Base-by-base conservation (phyloP, 2,113 vertebrate genomes). In the Psophia crepitans region DNA sequence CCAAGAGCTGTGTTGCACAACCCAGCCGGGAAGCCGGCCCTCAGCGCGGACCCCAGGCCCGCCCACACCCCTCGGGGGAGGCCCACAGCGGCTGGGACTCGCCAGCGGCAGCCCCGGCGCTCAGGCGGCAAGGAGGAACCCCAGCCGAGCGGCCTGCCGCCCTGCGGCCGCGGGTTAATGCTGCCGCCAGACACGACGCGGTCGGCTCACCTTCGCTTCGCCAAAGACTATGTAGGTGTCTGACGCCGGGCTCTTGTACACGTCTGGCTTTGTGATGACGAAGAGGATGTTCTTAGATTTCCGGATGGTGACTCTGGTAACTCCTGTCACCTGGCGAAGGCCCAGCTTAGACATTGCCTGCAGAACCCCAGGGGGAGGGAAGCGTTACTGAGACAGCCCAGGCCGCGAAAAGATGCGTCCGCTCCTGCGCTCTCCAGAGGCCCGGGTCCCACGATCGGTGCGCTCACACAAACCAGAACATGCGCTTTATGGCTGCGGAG, bases 231-330 rank as follows among this genome's bases (percentile, higher is more conserved):
- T 99, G 96, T 99, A 99, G 80, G 99, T 99, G 98, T 99, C 99
- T 96, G 99, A 99, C 5, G 99, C 99, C 0, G 99, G 99, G 96
- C 99, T 99, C 98, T 99, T 99, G 97, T 99, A 99, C 81, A 99
- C 99, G 20, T 99, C 99, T 97, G 99, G 99, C 97, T 99, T 99
- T 95, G 99, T 99, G 95, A 99, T 99, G 97, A 99, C 99, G 19
- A 99, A 99, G 87, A 99, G 97, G 97, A 99, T 99, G 98, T 99
- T 99, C 98, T 99, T 99, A 68, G 99, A 99, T 97, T 99, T 99
- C 96, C 99, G 98, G 97, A 99, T 99, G 84, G 99, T 99, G 97
- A 99, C 99, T 89, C 99, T 99, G 96, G 99, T 99, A 87, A 99
- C 99, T 37, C 99, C 99, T 3, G 99, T 99, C 96, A 99, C 99